These are phyloP conservation scores for Calyptomena viridis DNA, from an alignment of 2,113 vertebrate species.

Conservation along the genomic window DNA sequence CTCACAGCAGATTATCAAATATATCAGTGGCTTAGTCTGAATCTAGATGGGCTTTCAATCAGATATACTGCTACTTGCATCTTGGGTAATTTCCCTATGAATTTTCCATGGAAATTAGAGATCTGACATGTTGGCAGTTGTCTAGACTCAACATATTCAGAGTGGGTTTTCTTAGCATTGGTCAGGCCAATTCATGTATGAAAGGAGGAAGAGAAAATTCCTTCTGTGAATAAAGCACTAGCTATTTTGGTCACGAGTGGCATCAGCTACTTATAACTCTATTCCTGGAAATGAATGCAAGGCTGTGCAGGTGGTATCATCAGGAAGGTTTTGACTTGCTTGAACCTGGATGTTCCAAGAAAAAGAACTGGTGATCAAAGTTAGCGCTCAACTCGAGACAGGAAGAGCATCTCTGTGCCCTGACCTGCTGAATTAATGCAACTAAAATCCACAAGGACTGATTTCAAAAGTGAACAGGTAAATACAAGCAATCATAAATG, in stretches of 20 bases:
- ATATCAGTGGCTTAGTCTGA: not conserved
- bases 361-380: not conserved
- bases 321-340: not conserved
- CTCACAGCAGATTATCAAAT: not conserved
- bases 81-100: not conserved
- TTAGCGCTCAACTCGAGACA: not conserved
- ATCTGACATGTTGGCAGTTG: not conserved
- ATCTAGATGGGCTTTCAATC: not conserved
- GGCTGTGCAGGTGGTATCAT: not conserved
- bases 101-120: not conserved
- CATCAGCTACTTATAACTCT: not conserved
- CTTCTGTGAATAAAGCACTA: not conserved
- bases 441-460: not conserved
- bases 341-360: not conserved
- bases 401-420: not conserved
- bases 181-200: not conserved
- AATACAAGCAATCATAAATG: not conserved
- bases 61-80: not conserved
- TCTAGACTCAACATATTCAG: not conserved
- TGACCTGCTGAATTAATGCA: not conserved
- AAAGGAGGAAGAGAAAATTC: conserved; percentile 11
- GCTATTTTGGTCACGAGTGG: conserved; percentile 13
- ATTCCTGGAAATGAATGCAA: not conserved
- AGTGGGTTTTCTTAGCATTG: not conserved
- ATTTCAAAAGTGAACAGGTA: not conserved